Evolutionary conservation across 1,140 invertebrate species (phyloP).

Genomic region (Habropoda laboriosa): DNA sequence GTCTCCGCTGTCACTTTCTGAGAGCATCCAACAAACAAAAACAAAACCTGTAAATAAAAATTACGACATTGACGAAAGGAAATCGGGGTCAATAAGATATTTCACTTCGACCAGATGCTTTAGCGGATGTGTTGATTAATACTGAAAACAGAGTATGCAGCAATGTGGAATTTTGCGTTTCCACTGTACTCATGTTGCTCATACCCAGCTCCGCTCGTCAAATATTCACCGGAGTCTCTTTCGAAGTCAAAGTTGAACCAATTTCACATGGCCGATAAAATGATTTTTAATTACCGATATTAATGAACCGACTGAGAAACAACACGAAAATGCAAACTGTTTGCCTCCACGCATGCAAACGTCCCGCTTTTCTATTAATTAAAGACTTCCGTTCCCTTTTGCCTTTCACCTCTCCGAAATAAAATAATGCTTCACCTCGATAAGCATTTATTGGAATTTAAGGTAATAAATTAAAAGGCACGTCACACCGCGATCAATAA

Average conservation of each 20-base stretch:
- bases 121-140: not conserved
- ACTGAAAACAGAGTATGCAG: not conserved
- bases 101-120: not conserved
- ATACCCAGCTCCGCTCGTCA: not conserved
- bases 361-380: slow-evolving; percentile 4
- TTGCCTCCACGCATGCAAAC: too few relatives aligned
- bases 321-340: not conserved
- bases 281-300: slow-evolving; percentile 14
- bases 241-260: not conserved
- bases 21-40: too few relatives aligned
- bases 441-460: too few relatives aligned
- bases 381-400: not conserved
- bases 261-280: not conserved
- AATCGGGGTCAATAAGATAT: slow-evolving; percentile 19
- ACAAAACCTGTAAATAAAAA: too few relatives aligned
- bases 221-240: not conserved
- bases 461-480: too few relatives aligned
- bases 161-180: not conserved
- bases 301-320: not conserved
- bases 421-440: not conserved
- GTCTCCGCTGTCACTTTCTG: too few relatives aligned
- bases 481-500: too few relatives aligned
- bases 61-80: not conserved
- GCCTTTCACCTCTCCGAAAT: too few relatives aligned
- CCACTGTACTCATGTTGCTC: not conserved